Conservation (phyloP, 2,888 invertebrate species). For the Drosophila trichaetosa region DNA sequence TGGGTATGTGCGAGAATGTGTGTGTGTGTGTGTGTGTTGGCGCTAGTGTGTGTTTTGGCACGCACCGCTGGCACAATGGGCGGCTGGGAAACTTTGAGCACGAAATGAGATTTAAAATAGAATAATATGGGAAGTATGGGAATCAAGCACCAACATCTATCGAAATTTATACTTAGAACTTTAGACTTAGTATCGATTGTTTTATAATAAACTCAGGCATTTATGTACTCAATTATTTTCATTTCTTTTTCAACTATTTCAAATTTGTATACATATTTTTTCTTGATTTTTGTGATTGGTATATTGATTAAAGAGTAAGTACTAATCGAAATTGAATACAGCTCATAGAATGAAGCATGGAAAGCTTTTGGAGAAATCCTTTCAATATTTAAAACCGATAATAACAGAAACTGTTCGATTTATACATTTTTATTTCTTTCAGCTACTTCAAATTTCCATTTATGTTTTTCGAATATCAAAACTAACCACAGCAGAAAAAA, state of each 20-base stretch:
- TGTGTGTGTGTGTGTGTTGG: conserved; percentile 23
- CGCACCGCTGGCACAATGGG: conserved; percentile 46
- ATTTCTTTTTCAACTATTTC: too few species aligned
- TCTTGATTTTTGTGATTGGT: too few species aligned
- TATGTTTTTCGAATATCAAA: neutral
- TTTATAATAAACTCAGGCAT: neutral
- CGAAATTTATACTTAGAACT: too few species aligned
- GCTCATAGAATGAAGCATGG: neutral
- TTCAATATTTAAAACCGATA: neutral
- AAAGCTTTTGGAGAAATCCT: neutral
- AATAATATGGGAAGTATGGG: neutral
- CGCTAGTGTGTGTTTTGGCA: conserved; percentile 37
- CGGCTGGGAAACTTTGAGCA: conserved; percentile 25
- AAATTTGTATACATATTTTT: too few species aligned
- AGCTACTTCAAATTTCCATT: neutral
- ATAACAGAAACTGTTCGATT: neutral
- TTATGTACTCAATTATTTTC: too few species aligned
- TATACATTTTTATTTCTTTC: neutral
- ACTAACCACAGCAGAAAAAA: neutral
- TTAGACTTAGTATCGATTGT: neutral
- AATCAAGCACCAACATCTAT: neutral
- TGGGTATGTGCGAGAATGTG: conserved; percentile 46
- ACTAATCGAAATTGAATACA: neutral
- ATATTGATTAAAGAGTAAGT: neutral
- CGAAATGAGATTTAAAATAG: conserved; percentile 15